Evolutionary conservation across 2,888 invertebrate species (phyloP), one percentile per base, ranked within the genome.

Genomic region (Pogonocherus hispidulus): DNA sequence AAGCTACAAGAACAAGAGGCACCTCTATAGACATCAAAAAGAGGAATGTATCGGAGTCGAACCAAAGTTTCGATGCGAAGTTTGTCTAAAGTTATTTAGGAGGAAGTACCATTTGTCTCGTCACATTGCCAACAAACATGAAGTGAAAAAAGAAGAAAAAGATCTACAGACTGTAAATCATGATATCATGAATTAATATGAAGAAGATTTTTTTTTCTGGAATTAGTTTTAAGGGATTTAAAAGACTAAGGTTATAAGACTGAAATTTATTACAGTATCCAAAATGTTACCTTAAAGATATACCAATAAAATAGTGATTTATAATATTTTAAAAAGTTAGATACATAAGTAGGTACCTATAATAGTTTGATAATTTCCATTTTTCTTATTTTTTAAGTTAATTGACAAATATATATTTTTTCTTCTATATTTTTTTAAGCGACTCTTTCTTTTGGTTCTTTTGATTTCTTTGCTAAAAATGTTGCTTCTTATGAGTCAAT

Each of bases 1-100:
- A 76, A 84, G 84, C 56, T 90, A 90, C 78, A 87, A 88, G 46
- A 88, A 89, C 82, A 86, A 88, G 73, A 86, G 88, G 73, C 89
- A 89, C 79, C 85, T 90, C 73, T 86, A 87, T 66, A 86, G 89
- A 11, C 90, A 90, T 76, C 79, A 88, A 71, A 87, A 87, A 66
- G 87, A 87, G 74, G 90, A 90, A 75, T 90, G 90, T 76, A 71
- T 76, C 4, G 89, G 90, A 55, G 86, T 88, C 59, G 86, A 85
- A 71, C 89, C 90, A 0, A 87, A 87, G 41, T 88, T 88, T 75
- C 84, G 84, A 64, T 90, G 90, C 72, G 84, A 84, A 0, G 86
- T 87, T 73, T 90, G 90, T 71, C 67, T 64, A 5, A 90, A 89
- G 75, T 89, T 89, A 67, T 87, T 76, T 55, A 74, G 77, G 47